Conservation (phyloP, 1,140 invertebrate genomes). For the Magallana gigas region DNA sequence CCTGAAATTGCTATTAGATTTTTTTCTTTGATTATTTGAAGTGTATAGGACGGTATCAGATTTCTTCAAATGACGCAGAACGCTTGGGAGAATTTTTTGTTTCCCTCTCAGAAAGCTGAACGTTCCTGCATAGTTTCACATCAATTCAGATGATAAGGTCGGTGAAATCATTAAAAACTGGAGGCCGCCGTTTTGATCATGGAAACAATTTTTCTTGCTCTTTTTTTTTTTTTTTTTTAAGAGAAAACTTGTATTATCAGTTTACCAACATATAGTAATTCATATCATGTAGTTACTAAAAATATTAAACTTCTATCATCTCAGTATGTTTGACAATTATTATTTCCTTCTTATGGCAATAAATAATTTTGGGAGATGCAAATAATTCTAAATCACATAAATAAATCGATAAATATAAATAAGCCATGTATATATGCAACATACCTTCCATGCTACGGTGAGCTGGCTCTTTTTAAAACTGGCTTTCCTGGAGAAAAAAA, state of each 20-base stretch:
- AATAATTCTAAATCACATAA: too few relatives aligned
- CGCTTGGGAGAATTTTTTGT: not conserved
- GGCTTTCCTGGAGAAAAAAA: not conserved
- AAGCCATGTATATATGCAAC: not conserved
- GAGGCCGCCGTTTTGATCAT: too few relatives aligned
- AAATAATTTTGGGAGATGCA: too few relatives aligned
- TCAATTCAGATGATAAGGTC: not conserved
- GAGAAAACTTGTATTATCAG: not conserved
- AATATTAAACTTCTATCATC: too few relatives aligned
- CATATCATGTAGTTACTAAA: too few relatives aligned
- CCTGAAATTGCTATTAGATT: too few relatives aligned
- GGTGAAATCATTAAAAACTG: not conserved
- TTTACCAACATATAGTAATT: too few relatives aligned
- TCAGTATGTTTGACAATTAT: too few relatives aligned
- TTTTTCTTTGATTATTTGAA: slow-evolving; percentile 8
- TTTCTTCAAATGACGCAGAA: slow-evolving; percentile 33
- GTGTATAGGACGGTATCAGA: not conserved
- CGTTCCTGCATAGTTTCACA: slow-evolving; percentile 27
- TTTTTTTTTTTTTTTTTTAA: not conserved
- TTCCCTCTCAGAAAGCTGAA: not conserved
- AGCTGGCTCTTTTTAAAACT: not conserved
- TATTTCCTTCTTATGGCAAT: too few relatives aligned
- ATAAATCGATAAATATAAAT: too few relatives aligned
- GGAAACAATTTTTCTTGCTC: not conserved
- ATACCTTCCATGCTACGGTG: slow-evolving; percentile 6